These are phyloP conservation scores for Elegia similella DNA, from an alignment of 2,888 invertebrate genomes.

Conservation along the genomic window DNA sequence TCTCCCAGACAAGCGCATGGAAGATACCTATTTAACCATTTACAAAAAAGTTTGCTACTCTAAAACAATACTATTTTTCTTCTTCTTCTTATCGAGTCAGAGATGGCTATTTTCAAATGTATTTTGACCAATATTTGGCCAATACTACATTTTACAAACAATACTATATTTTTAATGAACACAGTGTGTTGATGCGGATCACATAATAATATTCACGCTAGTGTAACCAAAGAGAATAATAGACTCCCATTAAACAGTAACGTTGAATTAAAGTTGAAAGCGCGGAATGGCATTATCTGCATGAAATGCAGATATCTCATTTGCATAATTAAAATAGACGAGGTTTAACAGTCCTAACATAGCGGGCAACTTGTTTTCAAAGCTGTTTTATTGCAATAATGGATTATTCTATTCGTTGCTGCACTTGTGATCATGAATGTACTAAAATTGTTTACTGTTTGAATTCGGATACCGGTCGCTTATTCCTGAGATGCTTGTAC, in stretches of 20 bases:
- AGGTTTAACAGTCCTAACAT: conserved; percentile 6
- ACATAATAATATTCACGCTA: conserved; percentile 11
- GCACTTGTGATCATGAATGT: not conserved
- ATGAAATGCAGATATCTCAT: conserved; percentile 9
- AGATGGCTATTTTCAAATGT: no score
- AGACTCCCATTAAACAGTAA: conserved; percentile 6
- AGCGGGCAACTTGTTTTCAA: conserved; percentile 1
- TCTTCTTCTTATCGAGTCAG: no score
- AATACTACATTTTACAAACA: no score
- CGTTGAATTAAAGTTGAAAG: conserved; percentile 16
- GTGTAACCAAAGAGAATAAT: not conserved
- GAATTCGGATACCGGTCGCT: not conserved
- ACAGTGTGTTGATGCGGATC: not conserved
- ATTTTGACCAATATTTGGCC: no score
- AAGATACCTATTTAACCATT: no score
- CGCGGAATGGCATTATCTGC: conserved; percentile 11
- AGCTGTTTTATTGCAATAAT: conserved; percentile 6
- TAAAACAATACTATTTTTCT: no score
- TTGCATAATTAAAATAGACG: conserved; percentile 17
- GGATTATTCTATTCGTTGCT: conserved; percentile 3
- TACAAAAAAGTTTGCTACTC: no score
- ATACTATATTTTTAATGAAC: no score
- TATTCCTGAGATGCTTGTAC: no score
- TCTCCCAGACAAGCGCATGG: no score
- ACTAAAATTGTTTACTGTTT: not conserved